Percentiles rank a stretch among this genome's conserved stretches.
Conservation (phyloP, 2,888 invertebrate species). For the Brachypalpus laphriformis region DNA sequence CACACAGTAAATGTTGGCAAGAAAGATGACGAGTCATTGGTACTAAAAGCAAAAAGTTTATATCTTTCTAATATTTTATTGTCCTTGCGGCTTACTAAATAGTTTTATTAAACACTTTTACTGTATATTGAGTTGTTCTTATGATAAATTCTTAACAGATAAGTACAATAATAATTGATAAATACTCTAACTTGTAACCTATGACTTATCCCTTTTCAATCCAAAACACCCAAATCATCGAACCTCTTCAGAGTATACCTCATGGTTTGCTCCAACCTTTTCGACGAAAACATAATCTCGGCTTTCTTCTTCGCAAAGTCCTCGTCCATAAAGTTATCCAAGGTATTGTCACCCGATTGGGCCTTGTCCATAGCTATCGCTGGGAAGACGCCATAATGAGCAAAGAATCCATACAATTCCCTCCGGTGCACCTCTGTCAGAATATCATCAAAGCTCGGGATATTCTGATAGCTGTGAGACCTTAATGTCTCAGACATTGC, state of each 20-base stretch:
- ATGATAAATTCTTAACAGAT: no score
- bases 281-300: constrained; percentile 77
- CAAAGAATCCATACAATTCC: constrained; percentile 79
- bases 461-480: constrained; percentile 66
- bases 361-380: constrained; percentile 78
- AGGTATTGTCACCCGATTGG: constrained; percentile 76
- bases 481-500: constrained; percentile 76
- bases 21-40: no score
- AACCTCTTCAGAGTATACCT: constrained; percentile 78
- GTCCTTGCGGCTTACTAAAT: no score
- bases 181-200: no score
- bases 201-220: constrained; percentile 45
- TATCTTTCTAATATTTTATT: no score
- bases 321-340: constrained; percentile 77
- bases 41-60: no score
- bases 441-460: constrained; percentile 78
- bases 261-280: constrained; percentile 77
- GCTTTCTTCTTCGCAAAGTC: constrained; percentile 77
- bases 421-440: constrained; percentile 76
- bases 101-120: no score
- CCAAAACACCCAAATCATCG: constrained; percentile 78
- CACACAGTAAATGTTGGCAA: no score
- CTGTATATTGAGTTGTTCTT: no score
- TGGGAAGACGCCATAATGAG: constrained; percentile 78
- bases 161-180: no score